These are phyloP conservation scores for Fregata magnificens DNA, from an alignment of 2,113 vertebrate species.

Conservation along the genomic window DNA sequence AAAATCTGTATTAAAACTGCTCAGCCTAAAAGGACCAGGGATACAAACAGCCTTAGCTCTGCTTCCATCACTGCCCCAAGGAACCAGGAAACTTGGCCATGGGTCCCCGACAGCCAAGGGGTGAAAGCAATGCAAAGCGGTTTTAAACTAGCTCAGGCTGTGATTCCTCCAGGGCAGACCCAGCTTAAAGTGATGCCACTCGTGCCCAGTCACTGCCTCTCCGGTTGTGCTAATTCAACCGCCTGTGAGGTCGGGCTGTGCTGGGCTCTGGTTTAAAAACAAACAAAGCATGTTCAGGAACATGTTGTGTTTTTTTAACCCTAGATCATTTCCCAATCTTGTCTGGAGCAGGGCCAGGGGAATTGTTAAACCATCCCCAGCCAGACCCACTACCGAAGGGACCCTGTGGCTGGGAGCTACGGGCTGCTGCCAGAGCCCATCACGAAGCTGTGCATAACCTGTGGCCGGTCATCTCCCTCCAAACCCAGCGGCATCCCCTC, in stretches of 20 bases:
- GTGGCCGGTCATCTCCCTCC: accelerated
- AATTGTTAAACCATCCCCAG: not conserved
- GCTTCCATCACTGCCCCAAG: not conserved
- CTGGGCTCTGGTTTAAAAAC: not conserved
- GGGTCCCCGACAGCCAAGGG: not conserved
- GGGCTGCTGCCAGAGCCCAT: not conserved
- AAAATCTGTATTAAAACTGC: not conserved
- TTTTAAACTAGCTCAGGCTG: not conserved
- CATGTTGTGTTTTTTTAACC: constrained; percentile 36
- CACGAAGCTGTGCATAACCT: accelerated
- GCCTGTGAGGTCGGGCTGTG: not conserved
- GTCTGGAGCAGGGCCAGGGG: constrained; percentile 4
- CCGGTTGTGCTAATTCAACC: not conserved
- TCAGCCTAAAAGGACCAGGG: not conserved
- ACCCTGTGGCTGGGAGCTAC: not conserved
- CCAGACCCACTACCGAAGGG: not conserved
- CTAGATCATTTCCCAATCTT: constrained; percentile 31
- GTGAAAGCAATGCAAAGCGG: not conserved
- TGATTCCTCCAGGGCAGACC: not conserved
- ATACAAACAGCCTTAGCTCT: not conserved
- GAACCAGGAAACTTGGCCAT: not conserved
- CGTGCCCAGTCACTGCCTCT: not conserved
- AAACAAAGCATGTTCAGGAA: not conserved
- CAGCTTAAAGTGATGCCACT: not conserved
- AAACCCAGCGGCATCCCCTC: not conserved